Evolutionary conservation across 2,888 invertebrate species (phyloP).

Genomic region (Gasteruption jaculator): DNA sequence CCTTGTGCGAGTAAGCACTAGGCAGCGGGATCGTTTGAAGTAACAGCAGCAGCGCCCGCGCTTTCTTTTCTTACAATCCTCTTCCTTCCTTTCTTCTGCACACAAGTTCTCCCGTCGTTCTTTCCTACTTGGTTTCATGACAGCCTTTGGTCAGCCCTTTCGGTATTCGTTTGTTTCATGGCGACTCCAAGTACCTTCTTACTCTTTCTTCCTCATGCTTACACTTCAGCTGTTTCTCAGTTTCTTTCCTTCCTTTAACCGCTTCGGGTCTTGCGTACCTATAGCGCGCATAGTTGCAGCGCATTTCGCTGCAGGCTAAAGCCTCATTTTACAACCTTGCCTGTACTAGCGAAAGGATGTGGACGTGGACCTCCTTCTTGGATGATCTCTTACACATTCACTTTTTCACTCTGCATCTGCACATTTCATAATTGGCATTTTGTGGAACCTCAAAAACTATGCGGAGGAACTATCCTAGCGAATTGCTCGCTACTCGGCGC

Average conservation of each 20-base stretch:
- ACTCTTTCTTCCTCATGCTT: constrained; percentile 20
- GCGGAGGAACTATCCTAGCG: no score
- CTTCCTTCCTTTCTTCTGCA: constrained; percentile 18
- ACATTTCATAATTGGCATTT: no score
- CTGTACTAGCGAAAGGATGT: no score
- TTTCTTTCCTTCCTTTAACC: constrained; percentile 6
- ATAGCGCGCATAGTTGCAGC: constrained; percentile 38
- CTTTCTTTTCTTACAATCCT: constrained; percentile 33
- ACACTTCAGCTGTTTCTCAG: constrained; percentile 9
- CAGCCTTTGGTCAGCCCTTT: constrained; percentile 35
- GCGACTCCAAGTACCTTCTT: constrained; percentile 34
- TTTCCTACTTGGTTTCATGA: constrained; percentile 23
- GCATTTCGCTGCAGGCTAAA: constrained; percentile 34
- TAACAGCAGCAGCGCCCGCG: constrained; percentile 32
- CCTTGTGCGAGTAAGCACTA: constrained; percentile 32
- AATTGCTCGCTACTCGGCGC: no score
- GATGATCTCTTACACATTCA: no score
- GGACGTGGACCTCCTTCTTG: no score
- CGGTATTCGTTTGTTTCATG: constrained; percentile 46
- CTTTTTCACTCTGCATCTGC: no score
- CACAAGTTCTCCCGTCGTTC: constrained; percentile 23
- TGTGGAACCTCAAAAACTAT: no score
- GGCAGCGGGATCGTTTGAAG: constrained; percentile 48
- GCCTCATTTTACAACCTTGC: constrained; percentile 29
- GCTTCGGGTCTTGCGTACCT: no score